Evolutionary conservation across 2,797 vertebrate genomes (phyloP).

Genomic region (Phrynocephalus guinanensis): DNA sequence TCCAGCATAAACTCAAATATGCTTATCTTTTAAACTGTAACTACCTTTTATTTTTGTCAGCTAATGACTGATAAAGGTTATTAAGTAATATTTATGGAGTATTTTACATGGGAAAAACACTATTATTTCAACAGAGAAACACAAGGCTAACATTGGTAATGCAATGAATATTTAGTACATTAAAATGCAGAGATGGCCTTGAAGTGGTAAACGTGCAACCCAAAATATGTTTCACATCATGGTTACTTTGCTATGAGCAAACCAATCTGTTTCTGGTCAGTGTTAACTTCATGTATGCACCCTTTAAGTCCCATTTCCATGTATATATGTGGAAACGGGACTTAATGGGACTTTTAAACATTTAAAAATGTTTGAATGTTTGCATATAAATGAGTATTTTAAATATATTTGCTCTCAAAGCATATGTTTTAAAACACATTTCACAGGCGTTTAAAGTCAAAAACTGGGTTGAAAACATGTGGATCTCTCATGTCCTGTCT

Average conservation of each 20-base stretch:
- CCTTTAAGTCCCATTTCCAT: not conserved
- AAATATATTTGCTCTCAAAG: not conserved
- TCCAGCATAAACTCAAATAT: conserved; percentile 17
- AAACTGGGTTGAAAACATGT: not conserved
- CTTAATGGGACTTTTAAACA: not conserved
- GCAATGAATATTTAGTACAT: conserved; percentile 29
- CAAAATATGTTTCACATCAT: conserved; percentile 1
- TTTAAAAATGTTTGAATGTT: not conserved
- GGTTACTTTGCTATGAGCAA: not conserved
- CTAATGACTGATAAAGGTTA: conserved; percentile 22
- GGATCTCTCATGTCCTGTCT: not conserved
- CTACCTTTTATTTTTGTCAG: conserved; percentile 42
- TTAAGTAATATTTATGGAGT: conserved; percentile 23
- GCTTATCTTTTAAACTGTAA: conserved; percentile 35
- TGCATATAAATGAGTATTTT: not conserved
- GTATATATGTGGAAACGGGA: not conserved
- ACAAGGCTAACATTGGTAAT: conserved; percentile 29
- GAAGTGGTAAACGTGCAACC: conserved; percentile 9
- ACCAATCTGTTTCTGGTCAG: not conserved
- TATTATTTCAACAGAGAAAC: conserved; percentile 26
- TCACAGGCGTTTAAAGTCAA: not conserved
- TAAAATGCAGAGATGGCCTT: conserved; percentile 6
- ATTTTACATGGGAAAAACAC: conserved; percentile 15
- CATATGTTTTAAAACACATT: not conserved
- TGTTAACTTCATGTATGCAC: not conserved